Percentiles rank a stretch among this genome's conserved stretches.
phyloP scores from a whole-genome alignment of 2,797 vertebrate species.

The Anguilla marmorata region DNA sequence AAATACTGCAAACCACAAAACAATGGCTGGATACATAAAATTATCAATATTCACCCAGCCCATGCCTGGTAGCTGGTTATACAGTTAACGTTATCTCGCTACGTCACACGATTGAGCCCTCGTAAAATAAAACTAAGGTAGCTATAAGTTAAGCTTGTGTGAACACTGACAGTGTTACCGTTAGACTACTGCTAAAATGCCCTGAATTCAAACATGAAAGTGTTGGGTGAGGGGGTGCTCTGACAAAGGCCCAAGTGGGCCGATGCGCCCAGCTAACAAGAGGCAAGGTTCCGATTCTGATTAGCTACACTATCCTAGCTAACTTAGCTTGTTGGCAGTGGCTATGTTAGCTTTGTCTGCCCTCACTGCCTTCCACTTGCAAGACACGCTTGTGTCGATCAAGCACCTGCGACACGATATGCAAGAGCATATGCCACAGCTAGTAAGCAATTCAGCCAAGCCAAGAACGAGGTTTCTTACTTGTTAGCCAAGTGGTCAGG shows the following conservation, averaged over 20 bases:
- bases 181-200: conserved; percentile 65
- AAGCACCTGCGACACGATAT: conserved; percentile 6
- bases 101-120: background rate
- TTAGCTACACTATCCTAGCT: background rate
- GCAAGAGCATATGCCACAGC: background rate
- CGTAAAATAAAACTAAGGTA: too few relatives aligned
- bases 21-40: background rate
- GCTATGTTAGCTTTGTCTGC: background rate
- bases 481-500: conserved; percentile 1
- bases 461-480: conserved; percentile 23
- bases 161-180: conserved; percentile 46
- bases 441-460: background rate
- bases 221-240: conserved; percentile 75
- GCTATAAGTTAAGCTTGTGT: too few relatives aligned
- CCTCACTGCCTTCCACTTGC: background rate
- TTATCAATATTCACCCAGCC: background rate
- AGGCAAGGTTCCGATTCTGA: conserved; percentile 19
- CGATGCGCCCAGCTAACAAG: conserved; percentile 56
- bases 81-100: background rate
- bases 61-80: background rate
- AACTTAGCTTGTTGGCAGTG: background rate
- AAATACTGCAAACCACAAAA: background rate
- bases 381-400: background rate
- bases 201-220: conserved; percentile 44
- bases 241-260: conserved; percentile 80